Base-by-base conservation (phyloP, 1,140 invertebrate species). In the Acromyrmex echinatior region DNA sequence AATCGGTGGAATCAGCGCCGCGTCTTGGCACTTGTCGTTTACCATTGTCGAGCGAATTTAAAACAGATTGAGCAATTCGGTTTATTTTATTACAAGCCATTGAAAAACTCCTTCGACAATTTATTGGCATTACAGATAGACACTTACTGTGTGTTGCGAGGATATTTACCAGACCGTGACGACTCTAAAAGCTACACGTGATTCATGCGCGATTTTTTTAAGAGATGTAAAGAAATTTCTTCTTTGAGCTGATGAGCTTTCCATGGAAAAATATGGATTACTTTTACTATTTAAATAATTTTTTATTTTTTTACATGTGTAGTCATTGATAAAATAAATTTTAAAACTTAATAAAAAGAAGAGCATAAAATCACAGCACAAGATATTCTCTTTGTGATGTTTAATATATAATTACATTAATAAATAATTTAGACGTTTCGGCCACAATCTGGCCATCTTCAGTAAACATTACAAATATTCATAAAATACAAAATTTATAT, bases 1-100 rank as follows among this genome's bases (percentile, higher is more conserved):
- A 49, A 84, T 84, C 68, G 39, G 16, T 63, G 10, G 58, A 84
- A 87, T 85, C 74, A 87, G 35, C 76, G 35, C 56, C 18, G 65
- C 25, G 31, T 70, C 58, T 49, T 25, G 65, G 60, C 86, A 80
- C 49, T 85, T 16, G n/a, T 18, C 62, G n/a, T 39, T 77, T 21
- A 18, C 51, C 21, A 49, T 7, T 51, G 18, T 51, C 31, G 10
- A 9, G 25, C 21, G n/a, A 49, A 25, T 65, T 39, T 25, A 51
- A 76, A 77, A 39, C 31, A 49, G 45, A 77, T 35, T 21, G 31
- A 12, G 45, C 31, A 39, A 25, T 77, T 66, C 28, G n/a, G 31
- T 31, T 10, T n/a, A 25, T 14, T 65, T 65, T 68, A 28, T 56
- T 65, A 28, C 14, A 25, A 85, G 31, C 0, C 0, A 14, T 62